Conservation (phyloP, 2,797 vertebrate species). For the Amniataba percoides region DNA sequence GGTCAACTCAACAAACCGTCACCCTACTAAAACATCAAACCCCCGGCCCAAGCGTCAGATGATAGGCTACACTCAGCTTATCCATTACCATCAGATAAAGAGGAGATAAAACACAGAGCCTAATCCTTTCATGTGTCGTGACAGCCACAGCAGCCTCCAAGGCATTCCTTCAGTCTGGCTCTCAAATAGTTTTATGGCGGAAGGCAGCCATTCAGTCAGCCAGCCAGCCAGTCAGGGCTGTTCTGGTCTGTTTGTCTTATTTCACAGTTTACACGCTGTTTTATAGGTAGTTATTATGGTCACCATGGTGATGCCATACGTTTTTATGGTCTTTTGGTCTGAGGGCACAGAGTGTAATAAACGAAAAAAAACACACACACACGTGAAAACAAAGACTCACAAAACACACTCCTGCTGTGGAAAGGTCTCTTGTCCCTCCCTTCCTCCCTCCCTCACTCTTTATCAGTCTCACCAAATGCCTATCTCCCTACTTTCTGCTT, state of each 20-base stretch:
- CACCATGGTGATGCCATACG: constrained; percentile 85
- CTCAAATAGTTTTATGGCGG: constrained; percentile 86
- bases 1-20: constrained; percentile 86
- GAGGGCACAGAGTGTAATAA: constrained; percentile 82
- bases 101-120: constrained; percentile 86
- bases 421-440: constrained; percentile 80
- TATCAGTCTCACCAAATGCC: constrained; percentile 82
- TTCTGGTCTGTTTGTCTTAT: constrained; percentile 86
- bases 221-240: constrained; percentile 80
- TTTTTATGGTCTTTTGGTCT: constrained; percentile 83
- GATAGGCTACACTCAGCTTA: constrained; percentile 86
- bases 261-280: constrained; percentile 87
- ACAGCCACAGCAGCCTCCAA: constrained; percentile 85
- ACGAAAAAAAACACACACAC: constrained; percentile 65
- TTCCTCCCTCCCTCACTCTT: constrained; percentile 66
- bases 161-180: constrained; percentile 86
- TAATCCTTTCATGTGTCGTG: constrained; percentile 88
- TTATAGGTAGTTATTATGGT: constrained; percentile 87
- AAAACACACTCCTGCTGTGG: constrained; percentile 83
- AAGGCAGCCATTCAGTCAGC: constrained; percentile 83
- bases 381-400: constrained; percentile 79
- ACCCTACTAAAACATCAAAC: constrained; percentile 86
- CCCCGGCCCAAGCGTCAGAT: constrained; percentile 80
- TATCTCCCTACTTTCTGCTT: constrained; percentile 70
- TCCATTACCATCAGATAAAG: constrained; percentile 88